Evolutionary conservation across 35 echinoderm and acorn worm species (phyloP), one percentile per base, ranked within the genome.

Genomic region (Hemicentrotus pulcherrimus): DNA sequence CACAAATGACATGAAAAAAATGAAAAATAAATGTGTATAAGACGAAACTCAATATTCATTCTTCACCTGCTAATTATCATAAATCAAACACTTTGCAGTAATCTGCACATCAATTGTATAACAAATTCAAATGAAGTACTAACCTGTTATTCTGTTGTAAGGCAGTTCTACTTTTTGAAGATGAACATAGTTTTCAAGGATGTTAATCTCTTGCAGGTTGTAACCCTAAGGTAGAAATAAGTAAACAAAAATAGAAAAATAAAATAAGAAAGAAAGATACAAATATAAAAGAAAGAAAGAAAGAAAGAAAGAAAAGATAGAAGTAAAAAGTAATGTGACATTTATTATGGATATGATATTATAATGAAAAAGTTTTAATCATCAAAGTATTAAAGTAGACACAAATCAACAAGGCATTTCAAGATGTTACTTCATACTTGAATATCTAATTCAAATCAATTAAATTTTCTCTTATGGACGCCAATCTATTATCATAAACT

Each of bases 141-240:
- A 94, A 99, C 98, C 98, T 94, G 98, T 94, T 60, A 99, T 94
- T 88, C 96, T 97, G 92, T 99, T 99, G 94, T 99, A 99, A 10
- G 98, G 98, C 32, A 99, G 95, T 89, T 99, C 98, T 48, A 99
- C 58, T 47, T 97, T 97, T 94, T 99, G 98, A 48, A 99, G 55
- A 95, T 99, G 92, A n/a, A 94, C 71, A 94, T 98, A 99, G 70
- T 55, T 92, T 86, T 95, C 30, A 16, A 99, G 94, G 22, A 95
- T 95, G n/a, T 71, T 94, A 88, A 99, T 99, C 60, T 97, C 97
- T 58, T 96, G 96, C 70, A 99, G 92, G 45, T 96, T 99, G 85
- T 99, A 99, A 31, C 98, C 98, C 98, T 99, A 18, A 6, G 47
- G 32, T 45, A 91, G 30, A 93, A 93, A 12, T 28, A 41, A 8